Evolutionary conservation across 2,113 vertebrate species (phyloP), one percentile per base, ranked within the genome.

Genomic region (Sialia sialis): DNA sequence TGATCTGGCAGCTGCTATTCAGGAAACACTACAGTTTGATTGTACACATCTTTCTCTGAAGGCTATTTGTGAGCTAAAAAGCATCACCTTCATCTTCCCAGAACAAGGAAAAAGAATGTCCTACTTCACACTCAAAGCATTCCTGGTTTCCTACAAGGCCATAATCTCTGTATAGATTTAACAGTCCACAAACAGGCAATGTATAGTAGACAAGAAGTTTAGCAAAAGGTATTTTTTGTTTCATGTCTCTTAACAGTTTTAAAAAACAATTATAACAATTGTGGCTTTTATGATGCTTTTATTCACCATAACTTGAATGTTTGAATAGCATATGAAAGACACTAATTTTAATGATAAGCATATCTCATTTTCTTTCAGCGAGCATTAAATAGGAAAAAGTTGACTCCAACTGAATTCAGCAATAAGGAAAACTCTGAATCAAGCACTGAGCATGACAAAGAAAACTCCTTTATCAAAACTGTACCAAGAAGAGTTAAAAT

Each of bases 401-500:
- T 98, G 92, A 90, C 95, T 89, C 85, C 98, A 92, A 87, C 97
- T 95, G 99, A 99, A 96, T 97, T 97, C 86, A 98, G 97, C 98
- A 98, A 95, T 96, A 99, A 99, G 97, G 97, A 97, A 91, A 98
- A 97, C 97, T 98, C 98, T 90, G 99, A 99, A 93, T 97, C 97
- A 94, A 99, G 98, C 97, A 98, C 96, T 89, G 99, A 99, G 79
- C 98, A 99, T 13, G 99, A 99, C 94, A 99, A 98, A 96, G 99
- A 99, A 87, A 94, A 97, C 74, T 97, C 98, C 82, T 96, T 98
- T 92, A 97, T 98, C 90, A 99, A 99, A 98, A 97, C 97, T 70
- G 98, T 99, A 96, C 99, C 99, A 54, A 98, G 99, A 95, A 98
- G 99, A 93, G 98, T 99, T 95, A 99, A 99, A 98, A 99, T 99